Conservation (phyloP, 2,113 vertebrate genomes). For the Elephantulus edwardii region DNA sequence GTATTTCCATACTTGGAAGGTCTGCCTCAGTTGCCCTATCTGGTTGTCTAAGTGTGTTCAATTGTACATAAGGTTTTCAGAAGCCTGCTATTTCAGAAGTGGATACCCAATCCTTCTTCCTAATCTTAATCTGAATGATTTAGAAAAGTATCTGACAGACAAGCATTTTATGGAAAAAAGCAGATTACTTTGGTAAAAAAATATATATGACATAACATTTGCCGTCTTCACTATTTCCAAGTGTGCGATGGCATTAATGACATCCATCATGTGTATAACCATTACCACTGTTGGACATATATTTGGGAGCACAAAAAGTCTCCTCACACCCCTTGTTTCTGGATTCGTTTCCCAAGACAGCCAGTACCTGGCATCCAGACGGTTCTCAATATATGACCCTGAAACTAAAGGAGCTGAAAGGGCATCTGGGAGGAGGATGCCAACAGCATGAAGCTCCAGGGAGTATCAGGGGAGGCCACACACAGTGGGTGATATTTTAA, state of each 20-base stretch:
- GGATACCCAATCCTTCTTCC: no score
- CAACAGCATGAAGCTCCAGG: not conserved
- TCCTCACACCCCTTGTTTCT: not conserved
- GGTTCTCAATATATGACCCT: not conserved
- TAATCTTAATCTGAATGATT: no score
- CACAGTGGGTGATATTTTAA: no score
- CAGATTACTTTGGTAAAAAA: not conserved
- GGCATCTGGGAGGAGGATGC: not conserved
- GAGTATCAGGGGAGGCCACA: not conserved
- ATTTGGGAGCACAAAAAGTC: not conserved
- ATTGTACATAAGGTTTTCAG: no score
- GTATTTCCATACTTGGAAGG: no score
- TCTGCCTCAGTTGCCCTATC: no score
- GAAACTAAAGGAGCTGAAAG: not conserved
- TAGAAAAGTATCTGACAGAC: no score
- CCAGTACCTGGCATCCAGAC: not conserved
- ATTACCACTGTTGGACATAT: no score
- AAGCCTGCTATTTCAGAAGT: no score
- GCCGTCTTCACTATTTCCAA: not conserved
- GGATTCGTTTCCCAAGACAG: not conserved
- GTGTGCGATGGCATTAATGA: not conserved
- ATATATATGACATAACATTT: not conserved
- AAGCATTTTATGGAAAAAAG: no score
- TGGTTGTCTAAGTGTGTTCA: no score
- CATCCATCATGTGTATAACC: not conserved